Conservation (phyloP, 2,113 vertebrate genomes). For the Spea bombifrons region DNA sequence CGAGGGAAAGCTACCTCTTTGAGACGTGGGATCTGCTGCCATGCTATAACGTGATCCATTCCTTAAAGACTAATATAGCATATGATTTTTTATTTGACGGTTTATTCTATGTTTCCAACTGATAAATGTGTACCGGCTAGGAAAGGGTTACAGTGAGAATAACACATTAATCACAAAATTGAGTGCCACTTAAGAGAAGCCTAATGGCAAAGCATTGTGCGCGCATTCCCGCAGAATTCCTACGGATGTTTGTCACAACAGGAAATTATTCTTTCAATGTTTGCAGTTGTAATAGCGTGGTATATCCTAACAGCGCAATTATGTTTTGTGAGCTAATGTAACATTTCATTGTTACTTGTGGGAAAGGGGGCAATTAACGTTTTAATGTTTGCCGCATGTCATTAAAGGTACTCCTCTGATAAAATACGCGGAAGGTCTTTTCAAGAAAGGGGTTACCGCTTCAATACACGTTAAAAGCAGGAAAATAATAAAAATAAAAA, state of each 20-base stretch:
- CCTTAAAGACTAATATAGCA: too few relatives aligned
- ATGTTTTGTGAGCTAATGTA: slow-evolving; percentile 11
- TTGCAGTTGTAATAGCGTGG: background rate
- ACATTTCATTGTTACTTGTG: slow-evolving; percentile 15
- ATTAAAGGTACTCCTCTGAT: background rate
- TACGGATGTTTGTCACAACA: slow-evolving; percentile 2
- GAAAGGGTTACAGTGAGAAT: background rate
- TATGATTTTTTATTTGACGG: too few relatives aligned
- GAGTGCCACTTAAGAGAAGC: background rate
- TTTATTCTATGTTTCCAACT: too few relatives aligned
- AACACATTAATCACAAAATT: background rate
- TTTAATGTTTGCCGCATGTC: slow-evolving; percentile 1
- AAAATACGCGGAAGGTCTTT: too few relatives aligned
- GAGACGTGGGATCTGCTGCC: too few relatives aligned
- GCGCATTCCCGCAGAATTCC: background rate
- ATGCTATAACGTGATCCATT: too few relatives aligned
- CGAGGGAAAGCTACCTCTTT: too few relatives aligned
- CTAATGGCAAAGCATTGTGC: background rate
- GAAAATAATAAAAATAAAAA: too few relatives aligned
- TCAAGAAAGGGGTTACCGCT: too few relatives aligned
- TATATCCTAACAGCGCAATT: slow-evolving; percentile 10
- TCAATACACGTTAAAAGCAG: too few relatives aligned
- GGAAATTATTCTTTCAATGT: slow-evolving; percentile 5
- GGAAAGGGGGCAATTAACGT: slow-evolving; percentile 2
- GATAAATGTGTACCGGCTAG: background rate